These are phyloP conservation scores for Anas platyrhynchos DNA, from an alignment of 2,113 vertebrate genomes.

Conservation along the genomic window DNA sequence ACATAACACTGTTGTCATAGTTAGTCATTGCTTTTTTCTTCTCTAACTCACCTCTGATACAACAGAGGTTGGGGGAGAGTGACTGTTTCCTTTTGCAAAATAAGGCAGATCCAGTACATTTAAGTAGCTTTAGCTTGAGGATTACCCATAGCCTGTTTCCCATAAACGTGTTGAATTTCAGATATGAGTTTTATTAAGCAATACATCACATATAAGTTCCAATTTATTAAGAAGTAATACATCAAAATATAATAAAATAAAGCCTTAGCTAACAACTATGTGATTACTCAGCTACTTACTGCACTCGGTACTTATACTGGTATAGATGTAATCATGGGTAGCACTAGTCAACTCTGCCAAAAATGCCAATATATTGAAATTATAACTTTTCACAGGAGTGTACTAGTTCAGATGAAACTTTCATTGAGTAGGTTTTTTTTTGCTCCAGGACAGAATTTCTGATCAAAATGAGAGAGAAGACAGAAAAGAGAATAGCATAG, in stretches of 20 bases:
- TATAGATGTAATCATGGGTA: not conserved
- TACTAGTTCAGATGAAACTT: slow-evolving; percentile 3
- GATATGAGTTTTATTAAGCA: slow-evolving; percentile 30
- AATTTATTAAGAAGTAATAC: slow-evolving; percentile 52
- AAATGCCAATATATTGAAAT: not conserved
- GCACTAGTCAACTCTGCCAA: not conserved
- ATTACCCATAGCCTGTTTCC: not conserved
- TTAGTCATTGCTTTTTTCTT: not conserved
- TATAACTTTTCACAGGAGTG: not conserved
- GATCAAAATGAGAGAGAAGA: not conserved
- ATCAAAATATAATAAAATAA: slow-evolving; percentile 49
- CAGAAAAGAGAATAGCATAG: not conserved
- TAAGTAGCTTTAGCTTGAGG: slow-evolving; percentile 3
- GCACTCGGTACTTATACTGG: not conserved
- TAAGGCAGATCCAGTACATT: not conserved
- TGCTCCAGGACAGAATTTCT: slow-evolving; percentile 23
- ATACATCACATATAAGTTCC: slow-evolving; percentile 28
- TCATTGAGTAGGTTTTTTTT: not conserved
- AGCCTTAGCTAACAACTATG: not conserved
- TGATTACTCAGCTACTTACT: slow-evolving; percentile 33
- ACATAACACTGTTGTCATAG: not conserved
- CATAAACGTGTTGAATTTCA: not conserved
- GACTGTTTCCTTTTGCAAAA: not conserved
- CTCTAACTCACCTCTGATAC: not conserved
- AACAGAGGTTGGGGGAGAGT: not conserved